Conservation (phyloP, 2,888 invertebrate species). For the Allophyes oxyacanthae region DNA sequence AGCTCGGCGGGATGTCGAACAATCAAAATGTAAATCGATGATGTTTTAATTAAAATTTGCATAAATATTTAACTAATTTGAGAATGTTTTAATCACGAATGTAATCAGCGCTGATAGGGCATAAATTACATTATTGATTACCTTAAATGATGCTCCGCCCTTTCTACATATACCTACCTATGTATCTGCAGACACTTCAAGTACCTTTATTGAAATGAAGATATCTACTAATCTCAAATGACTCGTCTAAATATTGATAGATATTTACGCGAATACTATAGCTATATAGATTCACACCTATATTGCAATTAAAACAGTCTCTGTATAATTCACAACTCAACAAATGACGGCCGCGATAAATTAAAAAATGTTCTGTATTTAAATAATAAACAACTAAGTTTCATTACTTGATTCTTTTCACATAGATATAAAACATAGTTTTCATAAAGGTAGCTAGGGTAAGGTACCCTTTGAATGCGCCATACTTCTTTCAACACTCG, state of each 20-base stretch:
- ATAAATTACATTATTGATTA: conserved; percentile 47
- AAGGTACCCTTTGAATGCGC: too few relatives aligned
- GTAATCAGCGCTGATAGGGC: conserved; percentile 29
- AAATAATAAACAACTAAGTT: too few relatives aligned
- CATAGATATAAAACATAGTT: too few relatives aligned
- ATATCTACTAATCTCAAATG: conserved; percentile 8
- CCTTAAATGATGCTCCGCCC: conserved; percentile 21
- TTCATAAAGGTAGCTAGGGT: too few relatives aligned
- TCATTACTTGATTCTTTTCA: too few relatives aligned
- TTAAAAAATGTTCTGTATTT: too few relatives aligned
- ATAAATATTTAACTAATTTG: conserved; percentile 47
- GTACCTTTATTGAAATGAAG: conserved; percentile 30
- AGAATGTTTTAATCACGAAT: conserved; percentile 45
- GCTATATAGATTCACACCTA: too few relatives aligned
- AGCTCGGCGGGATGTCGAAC: conserved; percentile 32
- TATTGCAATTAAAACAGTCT: too few relatives aligned
- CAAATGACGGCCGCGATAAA: too few relatives aligned
- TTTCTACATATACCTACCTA: conserved; percentile 23
- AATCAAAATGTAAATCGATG: conserved; percentile 44
- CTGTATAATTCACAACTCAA: too few relatives aligned
- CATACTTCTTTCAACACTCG: too few relatives aligned
- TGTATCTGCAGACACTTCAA: background rate
- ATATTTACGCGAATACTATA: too few relatives aligned
- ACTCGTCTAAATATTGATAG: background rate
- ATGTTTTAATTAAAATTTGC: conserved; percentile 51